These are phyloP conservation scores for Cynopterus brachyotis DNA, from an alignment of 2,113 vertebrate species.

Conservation along the genomic window DNA sequence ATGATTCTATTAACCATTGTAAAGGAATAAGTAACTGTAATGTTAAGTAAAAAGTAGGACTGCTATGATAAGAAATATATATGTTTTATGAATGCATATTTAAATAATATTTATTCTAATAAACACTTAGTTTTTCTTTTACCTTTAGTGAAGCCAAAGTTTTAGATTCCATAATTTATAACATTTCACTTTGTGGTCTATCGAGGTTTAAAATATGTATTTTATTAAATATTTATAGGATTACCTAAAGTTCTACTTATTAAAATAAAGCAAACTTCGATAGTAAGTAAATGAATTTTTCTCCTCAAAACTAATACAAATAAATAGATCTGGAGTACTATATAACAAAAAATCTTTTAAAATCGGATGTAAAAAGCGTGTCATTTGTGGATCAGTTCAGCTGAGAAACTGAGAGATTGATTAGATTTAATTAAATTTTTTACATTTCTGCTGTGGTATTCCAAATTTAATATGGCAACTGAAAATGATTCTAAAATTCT, in stretches of 20 bases:
- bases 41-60: neutral
- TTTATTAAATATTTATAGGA: neutral
- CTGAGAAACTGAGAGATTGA: neutral
- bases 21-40: neutral
- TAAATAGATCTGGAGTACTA: neutral
- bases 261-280: neutral
- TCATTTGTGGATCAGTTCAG: neutral
- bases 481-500: neutral
- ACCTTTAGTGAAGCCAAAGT: neutral
- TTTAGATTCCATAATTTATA: neutral
- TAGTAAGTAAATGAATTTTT: neutral
- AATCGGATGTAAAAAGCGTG: neutral
- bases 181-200: neutral
- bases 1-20: neutral
- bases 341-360: neutral
- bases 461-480: neutral
- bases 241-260: neutral
- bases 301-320: neutral
- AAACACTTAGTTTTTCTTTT: neutral
- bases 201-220: neutral
- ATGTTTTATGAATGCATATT: neutral
- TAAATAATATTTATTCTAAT: neutral
- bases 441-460: neutral
- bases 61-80: neutral
- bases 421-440: neutral